Evolutionary conservation across 2,888 invertebrate genomes (phyloP), one percentile per base, ranked within the genome.

Genomic region (Syrphus vitripennis): DNA sequence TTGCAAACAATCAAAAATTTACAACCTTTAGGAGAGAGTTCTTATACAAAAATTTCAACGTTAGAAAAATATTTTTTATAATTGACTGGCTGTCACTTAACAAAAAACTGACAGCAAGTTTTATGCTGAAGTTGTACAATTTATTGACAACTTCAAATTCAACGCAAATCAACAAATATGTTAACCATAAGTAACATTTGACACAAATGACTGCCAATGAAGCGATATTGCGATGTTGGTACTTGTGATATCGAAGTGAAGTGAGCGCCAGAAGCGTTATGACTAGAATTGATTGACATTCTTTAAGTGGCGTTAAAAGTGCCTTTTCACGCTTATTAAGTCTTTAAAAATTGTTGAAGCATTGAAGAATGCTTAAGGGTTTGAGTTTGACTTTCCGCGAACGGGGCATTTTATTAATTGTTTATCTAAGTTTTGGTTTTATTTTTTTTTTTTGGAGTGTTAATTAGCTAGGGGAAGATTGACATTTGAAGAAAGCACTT

Each of bases 221-320:
- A 14, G 14, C 34, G 50, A 34, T 63, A 26, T 4, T 24, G 10
- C 5, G n/a, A 29, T 10, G 5, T 50, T 14, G 0, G 5, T n/a
- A 34, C 48, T 67, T 50, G 24, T n/a, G 21, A 16, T 1, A 21
- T n/a, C 3, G 12, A n/a, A n/a, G n/a, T 1, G 5, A 67, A 55
- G 14, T 74, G 45, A 61, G 72, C 79, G 55, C 61, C 53, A 40
- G 55, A 63, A 50, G 50, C 67, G 34, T 34, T 34, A 78, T 77
- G 48, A 63, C 1, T 24, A 55, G 34, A 69, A 75, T 75, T 83
- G 79, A 83, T 80, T 80, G 83, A 83, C 83, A 83, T 57, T 75
- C 34, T 55, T 57, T 75, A 70, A 83, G 83, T 80, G 79, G 65
- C 75, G 57, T 83, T 83, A 79, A 83, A 70, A 80, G 55, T 55